Evolutionary conservation across 92 coral and sea anemone species (phyloP).

Genomic region (Palythoa caribaeorum): DNA sequence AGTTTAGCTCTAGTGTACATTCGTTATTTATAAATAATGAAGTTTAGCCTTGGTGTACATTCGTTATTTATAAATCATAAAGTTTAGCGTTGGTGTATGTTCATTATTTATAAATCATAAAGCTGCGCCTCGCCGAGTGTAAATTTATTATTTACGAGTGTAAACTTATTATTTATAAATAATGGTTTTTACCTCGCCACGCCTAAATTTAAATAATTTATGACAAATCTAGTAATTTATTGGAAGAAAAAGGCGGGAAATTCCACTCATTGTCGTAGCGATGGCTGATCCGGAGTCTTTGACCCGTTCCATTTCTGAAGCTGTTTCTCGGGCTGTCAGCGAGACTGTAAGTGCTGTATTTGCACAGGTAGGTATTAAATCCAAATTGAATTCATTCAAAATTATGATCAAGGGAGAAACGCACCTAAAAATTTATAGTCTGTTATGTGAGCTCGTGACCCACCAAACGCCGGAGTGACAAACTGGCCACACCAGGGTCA

Average conservation of each 20-base stretch:
- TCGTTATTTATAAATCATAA: conserved; percentile 35
- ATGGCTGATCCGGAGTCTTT: conserved; percentile 54
- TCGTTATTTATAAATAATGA: neutral
- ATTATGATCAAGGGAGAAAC: conserved; percentile 30
- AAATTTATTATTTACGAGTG: conserved; percentile 29
- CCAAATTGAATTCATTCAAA: conserved; percentile 10
- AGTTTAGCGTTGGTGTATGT: conserved; percentile 16
- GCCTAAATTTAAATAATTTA: conserved; percentile 17
- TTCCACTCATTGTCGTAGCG: conserved; percentile 3
- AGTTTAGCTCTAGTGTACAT: too few relatives aligned
- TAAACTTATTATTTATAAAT: conserved; percentile 31
- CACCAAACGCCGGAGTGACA: conserved; percentile 29
- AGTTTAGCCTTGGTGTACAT: conserved; percentile 19
- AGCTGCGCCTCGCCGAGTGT: conserved; percentile 12
- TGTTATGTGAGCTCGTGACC: conserved; percentile 32
- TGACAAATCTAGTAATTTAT: conserved; percentile 40
- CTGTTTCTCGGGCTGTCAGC: conserved; percentile 46
- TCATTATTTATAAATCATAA: conserved; percentile 40
- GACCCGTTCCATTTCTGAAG: conserved; percentile 43
- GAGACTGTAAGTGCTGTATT: conserved; percentile 26
- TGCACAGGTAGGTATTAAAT: conserved; percentile 48
- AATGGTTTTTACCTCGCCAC: conserved; percentile 10
- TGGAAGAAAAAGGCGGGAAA: conserved; percentile 40
- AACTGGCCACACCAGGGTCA: conserved; percentile 11
- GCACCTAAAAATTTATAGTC: conserved; percentile 24